A percentile compares a stretch with the other conserved stretches of the same genome.
These are phyloP conservation scores for Clarias fuscus DNA, from an alignment of 2,797 vertebrate species.

Conservation along the genomic window DNA sequence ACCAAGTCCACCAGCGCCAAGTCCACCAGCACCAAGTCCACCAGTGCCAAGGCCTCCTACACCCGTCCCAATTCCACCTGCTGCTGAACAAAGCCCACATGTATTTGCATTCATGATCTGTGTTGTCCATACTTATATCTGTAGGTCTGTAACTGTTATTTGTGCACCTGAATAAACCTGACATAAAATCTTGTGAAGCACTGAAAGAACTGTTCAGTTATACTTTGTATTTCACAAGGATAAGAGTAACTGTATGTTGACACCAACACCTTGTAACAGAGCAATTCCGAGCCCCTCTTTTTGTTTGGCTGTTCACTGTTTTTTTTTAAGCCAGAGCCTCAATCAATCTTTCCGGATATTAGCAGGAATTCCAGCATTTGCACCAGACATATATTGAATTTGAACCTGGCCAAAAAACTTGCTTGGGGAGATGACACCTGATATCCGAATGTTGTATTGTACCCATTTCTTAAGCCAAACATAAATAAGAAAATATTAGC, in stretches of 20 bases:
- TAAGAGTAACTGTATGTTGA: background rate
- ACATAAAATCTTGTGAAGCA: background rate
- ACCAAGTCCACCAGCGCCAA: slow-evolving; percentile 8
- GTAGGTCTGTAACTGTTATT: background rate
- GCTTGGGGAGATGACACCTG: slow-evolving; percentile 13
- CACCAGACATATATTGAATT: slow-evolving; percentile 18
- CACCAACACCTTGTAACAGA: background rate
- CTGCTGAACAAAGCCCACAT: background rate
- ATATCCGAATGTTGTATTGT: slow-evolving; percentile 12
- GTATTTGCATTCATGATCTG: background rate
- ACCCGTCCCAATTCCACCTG: slow-evolving; percentile 40
- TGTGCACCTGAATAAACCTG: background rate
- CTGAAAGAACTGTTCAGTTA: background rate
- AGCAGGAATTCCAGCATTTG: slow-evolving; percentile 7
- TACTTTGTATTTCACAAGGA: background rate
- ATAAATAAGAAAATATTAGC: slow-evolving; percentile 20
- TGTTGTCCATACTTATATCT: background rate
- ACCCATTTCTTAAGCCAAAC: slow-evolving; percentile 15
- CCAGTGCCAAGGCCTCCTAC: slow-evolving; percentile 30
- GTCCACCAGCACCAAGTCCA: slow-evolving; percentile 12
- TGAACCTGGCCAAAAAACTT: background rate
- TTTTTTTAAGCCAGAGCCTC: background rate
- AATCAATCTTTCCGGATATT: slow-evolving; percentile 8
- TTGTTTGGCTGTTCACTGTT: background rate
- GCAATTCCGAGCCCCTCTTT: background rate